phyloP scores from a whole-genome alignment of 2,888 invertebrate genomes.

The Tetropium fuscum region DNA sequence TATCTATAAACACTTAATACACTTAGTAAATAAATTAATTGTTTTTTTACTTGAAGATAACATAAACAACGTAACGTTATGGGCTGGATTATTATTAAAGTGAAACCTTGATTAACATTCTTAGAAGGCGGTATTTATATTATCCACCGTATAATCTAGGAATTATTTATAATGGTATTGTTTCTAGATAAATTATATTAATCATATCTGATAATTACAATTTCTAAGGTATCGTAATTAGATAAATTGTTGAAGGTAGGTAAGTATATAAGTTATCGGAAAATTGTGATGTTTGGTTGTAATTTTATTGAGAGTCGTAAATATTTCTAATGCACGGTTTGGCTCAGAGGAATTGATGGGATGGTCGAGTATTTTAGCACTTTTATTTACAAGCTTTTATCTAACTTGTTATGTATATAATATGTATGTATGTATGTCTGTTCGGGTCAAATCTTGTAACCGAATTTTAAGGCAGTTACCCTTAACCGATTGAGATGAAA shows the following conservation, averaged over 20 bases:
- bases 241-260: slow-evolving; percentile 39
- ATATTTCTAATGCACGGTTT: not conserved
- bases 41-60: not conserved
- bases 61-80: slow-evolving; percentile 11
- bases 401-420: too few species aligned
- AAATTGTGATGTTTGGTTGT: slow-evolving; percentile 28
- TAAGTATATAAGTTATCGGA: slow-evolving; percentile 36
- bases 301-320: too few species aligned
- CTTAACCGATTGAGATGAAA: too few species aligned
- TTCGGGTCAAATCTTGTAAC: too few species aligned
- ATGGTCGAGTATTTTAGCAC: too few species aligned
- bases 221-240: slow-evolving; percentile 40
- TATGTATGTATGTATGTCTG: too few species aligned
- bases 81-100: not conserved
- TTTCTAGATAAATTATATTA: slow-evolving; percentile 53
- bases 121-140: slow-evolving; percentile 43
- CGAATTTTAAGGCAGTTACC: too few species aligned
- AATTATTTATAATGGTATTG: slow-evolving; percentile 53
- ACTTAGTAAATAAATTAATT: not conserved
- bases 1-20: not conserved
- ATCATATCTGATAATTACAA: slow-evolving; percentile 48
- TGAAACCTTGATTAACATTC: slow-evolving; percentile 19
- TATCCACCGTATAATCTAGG: slow-evolving; percentile 48
- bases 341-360: not conserved
- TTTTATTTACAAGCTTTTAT: too few species aligned